Evolutionary conservation across 2,888 invertebrate species (phyloP).

Genomic region (Zaprionus bogoriensis): DNA sequence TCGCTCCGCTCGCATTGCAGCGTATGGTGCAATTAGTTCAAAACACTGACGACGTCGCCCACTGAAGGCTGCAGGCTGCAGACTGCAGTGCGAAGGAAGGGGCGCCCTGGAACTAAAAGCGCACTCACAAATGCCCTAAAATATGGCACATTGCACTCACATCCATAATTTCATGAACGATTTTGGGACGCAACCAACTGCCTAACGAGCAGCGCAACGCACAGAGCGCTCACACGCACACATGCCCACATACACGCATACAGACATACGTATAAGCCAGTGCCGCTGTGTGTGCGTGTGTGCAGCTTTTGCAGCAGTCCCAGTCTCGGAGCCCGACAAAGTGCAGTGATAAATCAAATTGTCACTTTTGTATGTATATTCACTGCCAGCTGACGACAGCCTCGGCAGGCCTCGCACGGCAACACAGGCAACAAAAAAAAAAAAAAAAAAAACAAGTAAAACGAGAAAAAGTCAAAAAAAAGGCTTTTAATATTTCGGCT

Average conservation of each 20-base stretch:
- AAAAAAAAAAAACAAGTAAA: too few species aligned
- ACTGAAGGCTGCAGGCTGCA: conserved; percentile 18
- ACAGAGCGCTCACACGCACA: not conserved
- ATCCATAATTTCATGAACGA: conserved; percentile 65
- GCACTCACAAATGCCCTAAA: conserved; percentile 61
- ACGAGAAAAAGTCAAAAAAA: conserved; percentile 5
- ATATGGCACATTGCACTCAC: conserved; percentile 64
- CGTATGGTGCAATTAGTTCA: conserved; percentile 41
- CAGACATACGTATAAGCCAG: too few species aligned
- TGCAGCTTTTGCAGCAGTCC: not conserved
- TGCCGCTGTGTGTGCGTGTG: not conserved
- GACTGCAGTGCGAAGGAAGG: too few species aligned
- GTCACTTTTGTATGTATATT: conserved; percentile 78
- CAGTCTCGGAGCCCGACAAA: conserved; percentile 54
- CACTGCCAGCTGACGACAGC: conserved; percentile 73
- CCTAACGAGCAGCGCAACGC: conserved; percentile 28
- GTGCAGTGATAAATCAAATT: conserved; percentile 82
- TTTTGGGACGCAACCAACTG: conserved; percentile 44
- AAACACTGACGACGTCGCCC: conserved; percentile 20
- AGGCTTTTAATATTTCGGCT: conserved; percentile 37
- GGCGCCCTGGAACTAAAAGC: conserved; percentile 36
- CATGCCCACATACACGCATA: not conserved
- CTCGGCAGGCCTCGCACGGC: conserved; percentile 23
- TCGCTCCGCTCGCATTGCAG: not conserved
- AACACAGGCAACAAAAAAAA: too few species aligned